Base-by-base conservation (phyloP, 2,888 invertebrate species). In the Cataglyphis altisquamis region DNA sequence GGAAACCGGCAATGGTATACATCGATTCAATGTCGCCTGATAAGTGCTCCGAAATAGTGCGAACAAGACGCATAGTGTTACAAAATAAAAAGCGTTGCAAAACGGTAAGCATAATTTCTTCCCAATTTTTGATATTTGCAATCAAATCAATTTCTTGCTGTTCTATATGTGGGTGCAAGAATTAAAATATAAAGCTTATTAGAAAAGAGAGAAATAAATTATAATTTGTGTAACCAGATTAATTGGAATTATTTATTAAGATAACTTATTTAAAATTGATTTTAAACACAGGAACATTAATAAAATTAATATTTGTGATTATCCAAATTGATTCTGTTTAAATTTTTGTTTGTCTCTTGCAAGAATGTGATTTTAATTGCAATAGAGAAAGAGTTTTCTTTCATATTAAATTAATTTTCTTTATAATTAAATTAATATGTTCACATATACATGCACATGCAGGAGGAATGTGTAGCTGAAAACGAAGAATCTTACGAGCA, bases 1-100 rank as follows among this genome's bases (percentile, higher is more conserved):
- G 94, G 68, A 94, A 93, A 88, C 94, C 94, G 48, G 94, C 94
- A 18, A 92, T 94, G 87, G 93, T 94, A 62, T 95, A 94, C 45
- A 91, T 95, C 45, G 94, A 94, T 84, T 88, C 94, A 57, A 86
- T 93, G 63, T 90, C 93, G 1, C 87, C 92, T 25, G 94, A 94
- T 15, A 94, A 94, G 85, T 91, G 90, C 41, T 89, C 92, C 52
- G 94, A 94, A 85, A 83, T 93, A 55, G 85, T 92, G 2, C 94
- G 91, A 84, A 91, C 91, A 9, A 94, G 94, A 77, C 89, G 93
- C n/a, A 1, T 55, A 12, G 25, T 64, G 1, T 0, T 18, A 5
- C 39, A 55, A 55, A 67, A 29, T n/a, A 77, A 39, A 10, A 77
- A 39, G 21, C 68, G 68, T 3, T 77, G 39, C 15, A 77, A 68